Evolutionary conservation across 2,113 vertebrate species (phyloP), one percentile per base, ranked within the genome.

Genomic region (Choloepus hoffmanni): DNA sequence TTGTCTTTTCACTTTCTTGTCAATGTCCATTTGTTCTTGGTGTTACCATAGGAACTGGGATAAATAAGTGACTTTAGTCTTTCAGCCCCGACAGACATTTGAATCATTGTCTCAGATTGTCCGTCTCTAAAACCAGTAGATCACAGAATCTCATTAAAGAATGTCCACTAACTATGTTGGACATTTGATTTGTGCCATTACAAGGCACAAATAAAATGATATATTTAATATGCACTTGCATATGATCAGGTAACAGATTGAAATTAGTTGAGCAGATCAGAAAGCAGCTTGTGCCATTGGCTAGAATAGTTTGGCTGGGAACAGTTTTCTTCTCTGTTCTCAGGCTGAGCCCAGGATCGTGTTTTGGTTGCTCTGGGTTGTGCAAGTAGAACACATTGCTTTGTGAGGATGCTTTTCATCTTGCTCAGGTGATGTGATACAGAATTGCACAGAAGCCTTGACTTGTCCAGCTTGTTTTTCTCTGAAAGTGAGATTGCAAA

Each of bases 211-310:
- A 33, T 50, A 3, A 73, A 81, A n/a, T 0, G 9, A 19, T 26
- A 0, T 26, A 0, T 65, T 3, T 65, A 21, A 36, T 33, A 6
- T 53, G 19, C 7, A 28, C 28, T 26, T 3, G 1, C 43, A 36
- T 93, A 63, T 58, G 26, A 13, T 76, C 79, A 19, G 78, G 19
- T 58, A 26, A 43, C 65, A 58, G 13, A 48, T 2, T 8, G 53
- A 63, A 55, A 4, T 48, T 40, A 36, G 8, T 53, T 7, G 58
- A 86, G 30, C 45, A 16, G 4, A 2, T 58, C 18, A 13, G 45
- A 50, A 74, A 28, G 10, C 0, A 4, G 7, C 36, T 18, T 16
- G n/a, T 3, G 13, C 43, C 7, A 0, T 7, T 1, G 50, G 70
- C 78, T 18, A 28, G 55, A 43, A 36, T 10, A 4, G 11, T 7